Percentiles rank a stretch among this genome's conserved stretches.
Conservation (phyloP, 2,113 vertebrate species). For the Oceanodroma tethys region DNA sequence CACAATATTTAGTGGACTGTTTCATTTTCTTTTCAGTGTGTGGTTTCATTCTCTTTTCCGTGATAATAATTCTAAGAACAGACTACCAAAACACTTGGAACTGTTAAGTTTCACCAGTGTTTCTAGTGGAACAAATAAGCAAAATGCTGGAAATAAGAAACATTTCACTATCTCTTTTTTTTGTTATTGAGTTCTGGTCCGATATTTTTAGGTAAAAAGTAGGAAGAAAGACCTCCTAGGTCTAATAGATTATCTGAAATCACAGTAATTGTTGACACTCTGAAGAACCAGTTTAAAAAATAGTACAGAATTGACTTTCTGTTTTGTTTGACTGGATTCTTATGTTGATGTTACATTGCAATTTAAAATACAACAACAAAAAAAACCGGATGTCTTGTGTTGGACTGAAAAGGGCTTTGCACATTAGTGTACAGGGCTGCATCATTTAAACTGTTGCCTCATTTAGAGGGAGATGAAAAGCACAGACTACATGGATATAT, state of each 20-base stretch:
- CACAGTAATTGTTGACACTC: neutral
- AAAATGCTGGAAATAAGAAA: neutral
- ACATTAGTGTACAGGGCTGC: neutral
- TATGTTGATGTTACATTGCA: neutral
- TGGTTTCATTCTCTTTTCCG: neutral
- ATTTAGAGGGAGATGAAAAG: neutral
- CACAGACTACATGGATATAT: neutral
- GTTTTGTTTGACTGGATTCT: neutral
- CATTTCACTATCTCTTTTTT: neutral
- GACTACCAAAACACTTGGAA: neutral
- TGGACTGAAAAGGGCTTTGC: neutral
- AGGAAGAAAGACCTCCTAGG: neutral
- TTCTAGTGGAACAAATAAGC: neutral
- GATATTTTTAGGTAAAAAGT: neutral
- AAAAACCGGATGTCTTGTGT: rapidly evolving
- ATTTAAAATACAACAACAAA: neutral
- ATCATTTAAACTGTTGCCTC: neutral
- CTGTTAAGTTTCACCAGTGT: neutral
- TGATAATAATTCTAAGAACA: neutral
- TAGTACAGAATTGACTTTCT: neutral
- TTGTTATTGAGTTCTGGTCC: neutral
- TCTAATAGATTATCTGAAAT: neutral
- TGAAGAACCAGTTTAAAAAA: neutral
- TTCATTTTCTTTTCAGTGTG: neutral
- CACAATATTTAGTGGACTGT: neutral